Evolutionary conservation across 2,888 invertebrate species (phyloP), one percentile per base, ranked within the genome.

Genomic region (Melolontha melolontha): DNA sequence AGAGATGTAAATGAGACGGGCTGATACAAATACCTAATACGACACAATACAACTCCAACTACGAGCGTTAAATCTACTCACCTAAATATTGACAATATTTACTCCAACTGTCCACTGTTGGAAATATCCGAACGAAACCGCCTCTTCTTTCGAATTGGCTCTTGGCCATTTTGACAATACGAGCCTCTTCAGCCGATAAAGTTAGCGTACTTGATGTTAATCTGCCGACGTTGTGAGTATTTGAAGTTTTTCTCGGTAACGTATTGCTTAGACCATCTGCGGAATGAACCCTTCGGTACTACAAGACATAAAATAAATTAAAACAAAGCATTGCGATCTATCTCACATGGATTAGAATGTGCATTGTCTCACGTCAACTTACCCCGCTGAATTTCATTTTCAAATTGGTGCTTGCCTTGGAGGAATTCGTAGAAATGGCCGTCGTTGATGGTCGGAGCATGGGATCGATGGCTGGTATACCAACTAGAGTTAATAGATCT

Each of bases 61-160:
- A 4, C 17, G 12, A n/a, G 39, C 34, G 8, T n/a, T 27, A 34
- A 6, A 2, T 34, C 6, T 17, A 59, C n/a, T 10, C 75, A 91
- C 91, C 93, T 52, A 94, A 84, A 79, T 92, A 94, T 77, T 90
- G 89, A 11, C 92, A 89, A 81, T 94, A 94, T 79, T 91, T 89
- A 79, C 90, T 88, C 95, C 96, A 96, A 16, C 94, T 92, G 81
- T 95, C 95, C 70, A 91, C 89, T 17, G 94, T 92, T 16, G 97
- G 97, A 84, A 96, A 97, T 76, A 97, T 94, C 54, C 96, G 84
- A 8, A 96, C 93, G 84, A 93, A 97, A 34, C 96, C 96, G 1
- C 95, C 95, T 27, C 94, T 85, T 1, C 96, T 85, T 17, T 90
- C 89, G 82, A 94, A 93, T 82, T 97, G 96, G 52, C 91, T 89